Percentiles rank a stretch among this genome's conserved stretches.
phyloP scores from a whole-genome alignment of 2,888 invertebrate species.

The Eueremaeus valkanovi region DNA sequence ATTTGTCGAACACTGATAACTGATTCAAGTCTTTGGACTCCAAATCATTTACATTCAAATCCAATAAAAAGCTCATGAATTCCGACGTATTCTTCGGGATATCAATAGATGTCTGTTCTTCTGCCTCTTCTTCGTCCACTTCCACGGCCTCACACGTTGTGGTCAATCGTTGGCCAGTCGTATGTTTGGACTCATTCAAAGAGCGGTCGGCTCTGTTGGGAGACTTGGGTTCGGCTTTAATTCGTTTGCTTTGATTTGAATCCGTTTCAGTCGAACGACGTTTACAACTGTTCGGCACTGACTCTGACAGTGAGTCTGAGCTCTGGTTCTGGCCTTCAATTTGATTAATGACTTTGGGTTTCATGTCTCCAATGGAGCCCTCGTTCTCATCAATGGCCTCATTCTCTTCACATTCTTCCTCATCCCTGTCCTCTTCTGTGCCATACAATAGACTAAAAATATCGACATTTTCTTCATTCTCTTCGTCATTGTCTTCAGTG shows the following conservation, averaged over 20 bases:
- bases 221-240: background rate
- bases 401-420: background rate
- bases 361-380: background rate
- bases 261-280: background rate
- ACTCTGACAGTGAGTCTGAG: no score
- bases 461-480: background rate
- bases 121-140: no score
- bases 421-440: background rate
- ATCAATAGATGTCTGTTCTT: background rate
- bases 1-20: background rate
- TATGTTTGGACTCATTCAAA: background rate
- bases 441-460: background rate
- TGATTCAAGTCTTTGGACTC: background rate
- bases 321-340: background rate
- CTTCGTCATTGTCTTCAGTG: background rate
- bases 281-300: no score
- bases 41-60: background rate
- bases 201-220: no score
- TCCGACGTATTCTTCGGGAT: background rate
- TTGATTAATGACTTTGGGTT: background rate
- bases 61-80: background rate
- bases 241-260: background rate
- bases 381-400: background rate
- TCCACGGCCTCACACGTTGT: background rate
- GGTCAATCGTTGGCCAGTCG: background rate